Evolutionary conservation across 2,797 vertebrate species (phyloP).

Genomic region (Acestrorhynchus altus): DNA sequence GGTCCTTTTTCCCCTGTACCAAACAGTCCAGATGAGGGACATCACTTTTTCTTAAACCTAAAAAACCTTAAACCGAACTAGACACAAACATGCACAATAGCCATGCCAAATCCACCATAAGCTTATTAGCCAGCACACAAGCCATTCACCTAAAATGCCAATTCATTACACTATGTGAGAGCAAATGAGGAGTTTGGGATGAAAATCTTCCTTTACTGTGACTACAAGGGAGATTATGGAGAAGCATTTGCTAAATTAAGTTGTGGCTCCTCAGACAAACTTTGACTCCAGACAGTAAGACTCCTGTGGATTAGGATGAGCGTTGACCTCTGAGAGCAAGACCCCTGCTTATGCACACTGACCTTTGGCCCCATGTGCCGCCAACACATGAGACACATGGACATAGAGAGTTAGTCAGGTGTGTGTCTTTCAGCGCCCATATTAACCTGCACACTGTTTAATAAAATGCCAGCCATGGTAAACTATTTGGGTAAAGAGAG

Average conservation of each 20-base stretch:
- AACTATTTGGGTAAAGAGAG: not conserved
- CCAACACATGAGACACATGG: conserved; percentile 35
- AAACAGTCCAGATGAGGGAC: conserved; percentile 8
- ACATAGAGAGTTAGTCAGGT: conserved; percentile 24
- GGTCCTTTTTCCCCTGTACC: not conserved
- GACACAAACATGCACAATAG: not conserved
- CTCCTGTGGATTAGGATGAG: conserved; percentile 62
- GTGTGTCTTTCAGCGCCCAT: conserved; percentile 54
- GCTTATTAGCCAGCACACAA: not conserved
- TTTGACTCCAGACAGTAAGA: conserved; percentile 54
- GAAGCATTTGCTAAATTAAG: conserved; percentile 10
- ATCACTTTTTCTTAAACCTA: not conserved
- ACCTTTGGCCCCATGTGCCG: conserved; percentile 56
- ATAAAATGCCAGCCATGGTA: not conserved
- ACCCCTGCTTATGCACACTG: conserved; percentile 52
- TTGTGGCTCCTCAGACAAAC: conserved; percentile 46
- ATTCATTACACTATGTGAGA: not conserved
- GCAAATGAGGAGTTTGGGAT: not conserved
- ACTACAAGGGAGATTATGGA: conserved; percentile 46
- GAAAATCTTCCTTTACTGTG: conserved; percentile 1
- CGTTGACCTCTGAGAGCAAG: conserved; percentile 44
- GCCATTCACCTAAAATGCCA: not conserved
- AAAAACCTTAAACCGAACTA: not conserved
- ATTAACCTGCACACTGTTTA: not conserved
- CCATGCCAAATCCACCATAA: not conserved